Conservation (phyloP, 2,113 vertebrate genomes). For the Ptychochromis oligacanthus region DNA sequence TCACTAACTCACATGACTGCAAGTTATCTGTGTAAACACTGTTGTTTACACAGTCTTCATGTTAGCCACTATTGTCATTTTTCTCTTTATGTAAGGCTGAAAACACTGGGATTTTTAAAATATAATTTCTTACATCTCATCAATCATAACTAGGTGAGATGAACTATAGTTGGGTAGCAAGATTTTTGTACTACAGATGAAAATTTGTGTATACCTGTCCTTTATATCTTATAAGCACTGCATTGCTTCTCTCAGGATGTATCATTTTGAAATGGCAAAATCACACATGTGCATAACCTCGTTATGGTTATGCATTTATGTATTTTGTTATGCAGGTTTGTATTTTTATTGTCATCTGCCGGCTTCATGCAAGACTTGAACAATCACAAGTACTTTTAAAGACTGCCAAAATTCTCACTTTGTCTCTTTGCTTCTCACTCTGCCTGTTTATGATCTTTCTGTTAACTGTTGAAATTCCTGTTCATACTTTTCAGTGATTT, state of each 20-base stretch:
- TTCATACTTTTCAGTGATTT: not conserved
- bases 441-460: not conserved
- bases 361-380: fast-evolving
- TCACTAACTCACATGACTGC: not conserved
- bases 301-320: too few relatives aligned
- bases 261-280: not conserved
- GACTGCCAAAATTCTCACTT: not conserved
- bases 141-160: not conserved
- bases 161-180: not conserved
- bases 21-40: not conserved
- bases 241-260: not conserved
- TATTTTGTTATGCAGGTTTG: not conserved
- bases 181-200: not conserved
- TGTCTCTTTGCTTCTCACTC: not conserved
- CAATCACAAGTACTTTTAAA: not conserved
- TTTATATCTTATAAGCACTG: not conserved
- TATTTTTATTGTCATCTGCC: not conserved
- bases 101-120: not conserved
- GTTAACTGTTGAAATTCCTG: fast-evolving
- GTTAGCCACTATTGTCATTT: not conserved
- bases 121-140: not conserved
- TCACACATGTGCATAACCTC: not conserved
- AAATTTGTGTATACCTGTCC: not conserved
- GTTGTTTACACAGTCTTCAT: not conserved
- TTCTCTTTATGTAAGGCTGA: not conserved